These are phyloP conservation scores for Drosophila infuscata DNA, from an alignment of 2,888 invertebrate genomes.

Conservation along the genomic window DNA sequence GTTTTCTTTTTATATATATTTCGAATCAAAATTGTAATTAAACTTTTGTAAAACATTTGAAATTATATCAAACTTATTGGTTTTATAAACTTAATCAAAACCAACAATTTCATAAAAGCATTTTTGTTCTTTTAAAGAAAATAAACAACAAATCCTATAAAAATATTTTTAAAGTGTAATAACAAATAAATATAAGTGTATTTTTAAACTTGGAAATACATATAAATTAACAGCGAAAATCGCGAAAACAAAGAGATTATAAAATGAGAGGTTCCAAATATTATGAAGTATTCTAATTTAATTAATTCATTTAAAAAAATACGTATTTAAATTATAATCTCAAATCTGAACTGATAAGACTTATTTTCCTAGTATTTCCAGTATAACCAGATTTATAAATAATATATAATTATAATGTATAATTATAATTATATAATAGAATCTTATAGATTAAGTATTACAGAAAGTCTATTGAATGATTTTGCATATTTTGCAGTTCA, in stretches of 20 bases:
- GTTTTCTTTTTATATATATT: neutral
- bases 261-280: accelerated
- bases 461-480: neutral
- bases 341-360: neutral
- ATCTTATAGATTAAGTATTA: neutral
- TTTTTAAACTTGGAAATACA: neutral
- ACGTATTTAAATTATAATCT: neutral
- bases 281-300: neutral
- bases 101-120: neutral
- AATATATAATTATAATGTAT: neutral
- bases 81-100: neutral
- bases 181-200: neutral
- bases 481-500: no score
- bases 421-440: neutral
- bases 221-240: neutral
- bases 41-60: neutral
- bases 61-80: neutral
- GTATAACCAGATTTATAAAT: neutral
- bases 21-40: neutral
- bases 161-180: neutral
- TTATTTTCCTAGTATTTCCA: neutral
- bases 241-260: neutral
- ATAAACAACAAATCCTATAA: neutral
- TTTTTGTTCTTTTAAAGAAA: neutral
- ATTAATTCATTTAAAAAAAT: neutral